Evolutionary conservation across 1,140 invertebrate species (phyloP), one percentile per base, ranked within the genome.

Genomic region (Anoplolepis gracilipes): DNA sequence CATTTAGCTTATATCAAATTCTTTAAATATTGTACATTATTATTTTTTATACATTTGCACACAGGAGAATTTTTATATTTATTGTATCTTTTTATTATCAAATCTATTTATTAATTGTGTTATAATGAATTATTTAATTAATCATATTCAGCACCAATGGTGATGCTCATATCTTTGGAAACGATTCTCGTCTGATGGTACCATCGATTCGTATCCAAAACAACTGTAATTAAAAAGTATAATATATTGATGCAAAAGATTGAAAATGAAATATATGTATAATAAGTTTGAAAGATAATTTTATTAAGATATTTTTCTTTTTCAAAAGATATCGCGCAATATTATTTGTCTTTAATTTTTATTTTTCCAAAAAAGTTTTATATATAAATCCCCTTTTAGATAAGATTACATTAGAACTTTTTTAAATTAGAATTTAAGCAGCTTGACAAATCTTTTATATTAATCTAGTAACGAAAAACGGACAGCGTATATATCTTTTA

Each of bases 111-210:
- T 75, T 19, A 36, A 36, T 36, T 36, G 19, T 49, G 0, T 19
- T 22, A 49, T 8, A 62, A 62, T 6, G 8, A 77, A 30, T 42
- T 0, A 39, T 25, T 25, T 28, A 81, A 81, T 59, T 59, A 99
- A 93, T 99, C 98, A 92, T 98, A 99, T 94, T 99, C 99, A 0
- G 98, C 98, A 30, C 99, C 98, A 91, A 99, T 99, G 0, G 98
- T 98, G 79, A 99, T 98, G 94, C 98, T 99, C 86, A 99, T 97
- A 84, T 98, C 97, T 42, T 97, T 96, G 1, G 98, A 97, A 33
- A 98, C 95, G 77, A 99, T 98, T 87, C 96, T 94, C 0, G 99
- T 99, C 91, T 98, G 97, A 95, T 99, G 99, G 92, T 98, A 99
- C 98, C 99, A 99, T 81, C 97, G 96, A 93, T 99, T 99, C 0